Conservation (phyloP, 2,888 invertebrate genomes). For the Cerastis leucographa region DNA sequence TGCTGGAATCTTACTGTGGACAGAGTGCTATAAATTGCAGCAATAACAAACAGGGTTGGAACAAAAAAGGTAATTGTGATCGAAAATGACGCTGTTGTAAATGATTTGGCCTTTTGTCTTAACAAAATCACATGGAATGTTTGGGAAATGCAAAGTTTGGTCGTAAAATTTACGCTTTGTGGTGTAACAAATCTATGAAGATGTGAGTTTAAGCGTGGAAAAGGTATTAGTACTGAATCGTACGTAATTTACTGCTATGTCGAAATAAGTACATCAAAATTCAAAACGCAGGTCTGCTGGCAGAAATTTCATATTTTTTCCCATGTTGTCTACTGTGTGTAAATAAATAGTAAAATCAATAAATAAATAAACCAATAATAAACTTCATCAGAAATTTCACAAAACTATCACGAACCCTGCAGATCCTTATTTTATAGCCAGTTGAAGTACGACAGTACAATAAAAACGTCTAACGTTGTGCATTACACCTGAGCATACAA, state of each 20-base stretch:
- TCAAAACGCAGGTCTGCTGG: background rate
- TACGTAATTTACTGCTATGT: background rate
- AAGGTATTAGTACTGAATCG: background rate
- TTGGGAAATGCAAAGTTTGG: slow-evolving; percentile 22
- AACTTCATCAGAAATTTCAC: background rate
- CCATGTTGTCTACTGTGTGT: too few relatives aligned
- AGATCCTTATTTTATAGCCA: slow-evolving; percentile 15
- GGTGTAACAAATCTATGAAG: slow-evolving; percentile 13
- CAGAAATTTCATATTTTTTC: too few relatives aligned
- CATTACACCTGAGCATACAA: slow-evolving; percentile 41
- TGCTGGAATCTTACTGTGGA: slow-evolving; percentile 81
- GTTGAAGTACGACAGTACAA: slow-evolving; percentile 21
- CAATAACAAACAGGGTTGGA: slow-evolving; percentile 77
- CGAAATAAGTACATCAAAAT: background rate
- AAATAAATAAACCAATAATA: background rate
- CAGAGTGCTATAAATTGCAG: slow-evolving; percentile 83
- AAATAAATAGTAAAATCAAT: too few relatives aligned
- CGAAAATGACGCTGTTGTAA: slow-evolving; percentile 71
- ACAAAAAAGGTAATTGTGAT: slow-evolving; percentile 79
- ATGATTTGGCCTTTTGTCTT: slow-evolving; percentile 65
- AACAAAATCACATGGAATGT: slow-evolving; percentile 29
- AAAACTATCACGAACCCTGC: background rate
- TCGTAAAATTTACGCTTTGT: slow-evolving; percentile 18
- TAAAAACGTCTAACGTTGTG: slow-evolving; percentile 42
- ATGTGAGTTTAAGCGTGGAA: slow-evolving; percentile 3